Conservation (phyloP, 2,113 vertebrate genomes). For the Perccottus glenii region DNA sequence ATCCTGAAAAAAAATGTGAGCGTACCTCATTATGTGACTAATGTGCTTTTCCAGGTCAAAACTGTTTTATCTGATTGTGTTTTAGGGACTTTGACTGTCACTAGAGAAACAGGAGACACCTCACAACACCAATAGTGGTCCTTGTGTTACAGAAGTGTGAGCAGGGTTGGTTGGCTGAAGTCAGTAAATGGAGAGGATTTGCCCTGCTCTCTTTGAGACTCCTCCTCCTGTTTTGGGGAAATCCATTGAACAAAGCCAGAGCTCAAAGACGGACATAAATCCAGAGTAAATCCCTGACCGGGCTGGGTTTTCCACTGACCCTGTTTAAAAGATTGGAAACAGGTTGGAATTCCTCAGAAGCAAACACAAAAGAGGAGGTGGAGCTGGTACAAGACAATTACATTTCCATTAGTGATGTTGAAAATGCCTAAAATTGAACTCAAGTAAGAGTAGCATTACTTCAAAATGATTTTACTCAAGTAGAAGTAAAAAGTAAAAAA, state of each 20-base stretch:
- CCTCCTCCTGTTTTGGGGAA: slow-evolving; percentile 2
- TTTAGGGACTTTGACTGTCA: no score
- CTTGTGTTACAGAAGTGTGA: slow-evolving; percentile 1
- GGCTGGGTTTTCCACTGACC: slow-evolving; percentile 7
- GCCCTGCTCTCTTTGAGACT: slow-evolving; percentile 11
- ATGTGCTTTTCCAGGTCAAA: no score
- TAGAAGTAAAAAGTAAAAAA: no score
- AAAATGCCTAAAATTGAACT: not conserved
- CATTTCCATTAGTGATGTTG: not conserved
- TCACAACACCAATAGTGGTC: not conserved
- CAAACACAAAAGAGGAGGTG: not conserved
- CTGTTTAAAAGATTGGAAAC: slow-evolving; percentile 1
- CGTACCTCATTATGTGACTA: no score
- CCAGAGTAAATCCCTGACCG: slow-evolving; percentile 30
- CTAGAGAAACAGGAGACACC: no score
- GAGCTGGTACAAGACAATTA: not conserved
- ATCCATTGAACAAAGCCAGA: slow-evolving; percentile 30
- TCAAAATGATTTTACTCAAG: no score
- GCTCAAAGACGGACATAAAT: slow-evolving; percentile 34
- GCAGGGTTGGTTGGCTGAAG: not conserved
- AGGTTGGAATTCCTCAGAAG: slow-evolving; percentile 3
- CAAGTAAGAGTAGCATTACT: no score
- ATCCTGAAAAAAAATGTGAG: no score
- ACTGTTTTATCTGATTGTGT: no score
- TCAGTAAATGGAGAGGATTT: slow-evolving; percentile 32